Evolutionary conservation across 2,113 vertebrate genomes (phyloP).

Genomic region (Takifugu bimaculatus): DNA sequence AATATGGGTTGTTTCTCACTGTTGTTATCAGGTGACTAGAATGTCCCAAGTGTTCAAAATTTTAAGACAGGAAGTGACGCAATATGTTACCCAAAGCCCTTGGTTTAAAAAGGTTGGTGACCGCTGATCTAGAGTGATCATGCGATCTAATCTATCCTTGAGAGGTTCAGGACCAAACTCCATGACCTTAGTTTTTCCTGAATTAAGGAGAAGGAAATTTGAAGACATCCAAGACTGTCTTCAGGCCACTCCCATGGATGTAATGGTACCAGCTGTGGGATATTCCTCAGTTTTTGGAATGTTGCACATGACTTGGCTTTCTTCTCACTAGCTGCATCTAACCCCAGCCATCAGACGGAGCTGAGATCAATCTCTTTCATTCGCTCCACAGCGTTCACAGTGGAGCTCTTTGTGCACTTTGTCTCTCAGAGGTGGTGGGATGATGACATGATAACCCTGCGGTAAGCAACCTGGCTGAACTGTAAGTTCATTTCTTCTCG

Average conservation of each 20-base stretch:
- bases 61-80: no score
- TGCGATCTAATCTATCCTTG: no score
- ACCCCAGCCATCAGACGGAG: constrained; percentile 15
- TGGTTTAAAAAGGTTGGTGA: no score
- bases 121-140: no score
- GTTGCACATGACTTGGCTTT: constrained; percentile 6
- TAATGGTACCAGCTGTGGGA: constrained; percentile 15
- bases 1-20: no score
- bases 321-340: constrained; percentile 15
- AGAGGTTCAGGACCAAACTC: no score
- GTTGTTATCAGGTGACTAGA: no score
- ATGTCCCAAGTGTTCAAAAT: no score
- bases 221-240: background rate
- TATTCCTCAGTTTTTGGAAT: constrained; percentile 16
- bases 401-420: constrained; percentile 3
- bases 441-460: constrained; percentile 2
- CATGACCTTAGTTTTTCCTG: no score
- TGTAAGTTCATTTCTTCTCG: background rate
- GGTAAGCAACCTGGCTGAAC: background rate
- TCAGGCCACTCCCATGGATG: background rate
- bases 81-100: no score
- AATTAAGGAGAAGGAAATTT: no score
- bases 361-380: constrained; percentile 18
- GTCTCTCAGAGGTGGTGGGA: background rate
- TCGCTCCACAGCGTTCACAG: constrained; percentile 2